Evolutionary conservation across 2,888 invertebrate species (phyloP), one percentile per base, ranked within the genome.

Genomic region (Drosophila rellima): DNA sequence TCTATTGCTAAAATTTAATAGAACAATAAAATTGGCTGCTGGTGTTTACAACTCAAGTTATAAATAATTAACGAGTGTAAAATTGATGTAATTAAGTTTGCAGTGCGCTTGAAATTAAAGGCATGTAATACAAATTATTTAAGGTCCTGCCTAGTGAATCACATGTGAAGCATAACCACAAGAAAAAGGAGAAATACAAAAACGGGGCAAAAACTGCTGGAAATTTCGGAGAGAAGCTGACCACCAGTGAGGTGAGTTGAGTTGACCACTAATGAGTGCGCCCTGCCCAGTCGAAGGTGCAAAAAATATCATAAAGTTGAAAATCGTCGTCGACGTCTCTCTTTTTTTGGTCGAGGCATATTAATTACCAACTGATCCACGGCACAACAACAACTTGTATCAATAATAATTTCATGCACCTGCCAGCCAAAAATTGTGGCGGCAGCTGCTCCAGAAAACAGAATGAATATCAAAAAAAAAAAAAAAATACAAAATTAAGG

Each of bases 371-470:
- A 45, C 37, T 54, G 47, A 51, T 35, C 35, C 26, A 17, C 33
- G 37, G 26, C 33, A 20, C 23, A 26, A 15, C 17, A 20, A 5
- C 33, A 10, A 31, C 20, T 8, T 15, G 75, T 71, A 82, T 85
- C 76, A 73, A 77, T 77, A 73, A 77, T 77, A 74, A 67, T 80
- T 73, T 75, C 59, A 62, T 78, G 82, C 82, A 82, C 83, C 82
- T 82, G 82, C 83, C 80, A 55, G 67, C 64, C 76, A 54, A 78
- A 82, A 80, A 70, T 77, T 74, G 70, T 82, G 79, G 62, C 63
- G 50, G 80, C 79, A 60, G 81, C 80, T 65, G 72, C 65, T 48
- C 40, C 69, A 40, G 51, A 57, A 59, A 59, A 45, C 37, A 29
- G 50, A 47, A 50, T n/a, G 33, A 45, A 59, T 10, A 35, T 11